phyloP scores from a whole-genome alignment of 2,888 invertebrate species.

The Alsophila aescularia region DNA sequence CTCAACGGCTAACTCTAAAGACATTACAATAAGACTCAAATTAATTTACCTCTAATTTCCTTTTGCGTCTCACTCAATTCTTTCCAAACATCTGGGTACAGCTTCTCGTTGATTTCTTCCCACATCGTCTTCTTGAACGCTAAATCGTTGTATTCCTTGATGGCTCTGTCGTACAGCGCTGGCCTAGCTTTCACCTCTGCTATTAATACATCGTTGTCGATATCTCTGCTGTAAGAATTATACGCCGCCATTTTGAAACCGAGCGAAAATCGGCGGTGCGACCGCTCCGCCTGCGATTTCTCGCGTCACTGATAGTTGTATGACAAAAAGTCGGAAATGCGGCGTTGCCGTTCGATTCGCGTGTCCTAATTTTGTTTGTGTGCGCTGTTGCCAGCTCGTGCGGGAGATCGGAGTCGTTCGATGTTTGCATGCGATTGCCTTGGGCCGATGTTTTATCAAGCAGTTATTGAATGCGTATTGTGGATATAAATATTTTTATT shows the following conservation, averaged over 20 bases:
- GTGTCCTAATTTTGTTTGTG: not conserved
- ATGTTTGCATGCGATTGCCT: not conserved
- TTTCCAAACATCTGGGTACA: conserved; percentile 12
- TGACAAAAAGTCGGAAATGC: conserved; percentile 11
- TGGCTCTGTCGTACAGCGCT: conserved; percentile 12
- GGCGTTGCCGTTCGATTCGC: conserved; percentile 3
- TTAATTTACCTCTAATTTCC: conserved; percentile 12
- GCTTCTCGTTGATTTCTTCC: conserved; percentile 12
- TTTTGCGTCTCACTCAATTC: conserved; percentile 4
- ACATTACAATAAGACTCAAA: conserved; percentile 7
- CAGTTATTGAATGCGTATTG: not conserved
- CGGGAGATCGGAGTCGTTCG: not conserved
- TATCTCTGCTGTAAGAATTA: not conserved
- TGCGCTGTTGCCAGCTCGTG: conserved; percentile 14
- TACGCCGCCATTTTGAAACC: conserved; percentile 10
- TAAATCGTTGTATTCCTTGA: conserved; percentile 13
- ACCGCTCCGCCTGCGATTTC: conserved; percentile 4
- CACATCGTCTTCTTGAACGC: conserved; percentile 8
- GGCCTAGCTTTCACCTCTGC: conserved; percentile 15
- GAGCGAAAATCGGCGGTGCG: conserved; percentile 6
- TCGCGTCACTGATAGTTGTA: conserved; percentile 16
- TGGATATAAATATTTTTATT: not conserved
- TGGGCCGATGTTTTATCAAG: conserved; percentile 6
- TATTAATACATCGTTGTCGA: conserved; percentile 17
- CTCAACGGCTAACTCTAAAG: not conserved